Conservation (phyloP, 2,113 vertebrate genomes). For the Vidua chalybeata region DNA sequence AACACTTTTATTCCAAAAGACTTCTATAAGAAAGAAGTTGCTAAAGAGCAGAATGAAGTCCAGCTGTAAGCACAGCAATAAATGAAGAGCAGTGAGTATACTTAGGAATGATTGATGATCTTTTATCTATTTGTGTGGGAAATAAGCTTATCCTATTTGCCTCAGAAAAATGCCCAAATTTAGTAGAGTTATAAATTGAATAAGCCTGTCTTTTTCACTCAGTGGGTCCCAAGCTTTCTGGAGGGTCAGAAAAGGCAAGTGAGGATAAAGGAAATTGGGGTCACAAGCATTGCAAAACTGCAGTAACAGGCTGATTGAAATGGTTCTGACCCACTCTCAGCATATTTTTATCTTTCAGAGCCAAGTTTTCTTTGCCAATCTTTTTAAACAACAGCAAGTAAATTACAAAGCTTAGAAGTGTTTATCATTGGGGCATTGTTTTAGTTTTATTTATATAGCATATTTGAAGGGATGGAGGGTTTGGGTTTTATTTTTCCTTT, state of each 20-base stretch:
- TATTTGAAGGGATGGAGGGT: neutral
- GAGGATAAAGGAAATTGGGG: conserved; percentile 38
- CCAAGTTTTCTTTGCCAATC: neutral
- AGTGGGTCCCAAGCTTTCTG: neutral
- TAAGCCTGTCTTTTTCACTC: neutral
- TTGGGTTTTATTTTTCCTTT: neutral
- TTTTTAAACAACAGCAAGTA: neutral
- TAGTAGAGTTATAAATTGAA: neutral
- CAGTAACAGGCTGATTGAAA: neutral
- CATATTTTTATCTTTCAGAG: neutral
- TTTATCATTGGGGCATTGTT: neutral
- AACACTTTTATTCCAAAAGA: neutral
- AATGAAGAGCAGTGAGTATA: conserved; percentile 1
- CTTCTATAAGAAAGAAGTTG: neutral
- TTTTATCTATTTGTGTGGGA: conserved; percentile 41
- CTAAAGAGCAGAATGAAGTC: conserved; percentile 11
- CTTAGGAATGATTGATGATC: conserved; percentile 21
- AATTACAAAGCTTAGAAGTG: neutral
- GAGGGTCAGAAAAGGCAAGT: conserved; percentile 25
- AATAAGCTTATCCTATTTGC: conserved; percentile 2
- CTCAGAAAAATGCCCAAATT: conserved; percentile 9
- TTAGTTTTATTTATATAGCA: neutral
- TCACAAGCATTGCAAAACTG: conserved; percentile 33
- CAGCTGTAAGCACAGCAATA: conserved; percentile 37
- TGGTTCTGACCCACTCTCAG: neutral